Conservation (phyloP, 1,140 invertebrate genomes). For the Sinella curviseta region DNA sequence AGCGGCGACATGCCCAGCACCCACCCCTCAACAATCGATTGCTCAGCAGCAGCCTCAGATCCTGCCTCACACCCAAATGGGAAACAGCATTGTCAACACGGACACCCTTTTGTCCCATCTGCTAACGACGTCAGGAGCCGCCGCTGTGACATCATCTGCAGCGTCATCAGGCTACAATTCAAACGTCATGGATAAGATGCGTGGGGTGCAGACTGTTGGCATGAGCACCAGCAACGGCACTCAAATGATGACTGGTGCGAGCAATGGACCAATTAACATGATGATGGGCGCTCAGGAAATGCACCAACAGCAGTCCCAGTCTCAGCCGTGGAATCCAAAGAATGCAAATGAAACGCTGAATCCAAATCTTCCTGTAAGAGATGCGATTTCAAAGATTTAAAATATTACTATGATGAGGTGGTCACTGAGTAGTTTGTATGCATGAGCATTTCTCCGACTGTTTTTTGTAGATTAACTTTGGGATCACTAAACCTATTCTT, state of each 20-base stretch:
- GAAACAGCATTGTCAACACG: conserved; percentile 54
- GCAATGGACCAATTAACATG: conserved; percentile 16
- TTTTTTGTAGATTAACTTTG: conserved; percentile 44
- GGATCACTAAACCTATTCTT: conserved; percentile 36
- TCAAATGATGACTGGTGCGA: not conserved
- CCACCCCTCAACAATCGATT: not conserved
- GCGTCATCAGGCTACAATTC: not conserved
- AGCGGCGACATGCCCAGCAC: not conserved
- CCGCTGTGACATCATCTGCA: not conserved
- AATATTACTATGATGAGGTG: not conserved
- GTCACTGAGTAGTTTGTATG: not conserved
- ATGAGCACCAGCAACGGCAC: not conserved
- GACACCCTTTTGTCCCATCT: conserved; percentile 53
- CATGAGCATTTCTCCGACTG: not conserved
- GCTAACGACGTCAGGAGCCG: conserved; percentile 50
- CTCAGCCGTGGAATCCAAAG: conserved; percentile 46
- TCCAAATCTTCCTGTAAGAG: conserved; percentile 43
- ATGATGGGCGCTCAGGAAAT: conserved; percentile 16
- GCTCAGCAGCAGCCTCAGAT: conserved; percentile 52
- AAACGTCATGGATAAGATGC: conserved; percentile 48
- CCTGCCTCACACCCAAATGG: not conserved
- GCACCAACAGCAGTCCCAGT: not conserved
- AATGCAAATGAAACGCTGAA: conserved; percentile 47
- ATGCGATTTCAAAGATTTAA: not conserved
- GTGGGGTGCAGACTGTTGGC: not conserved